Evolutionary conservation across 2,797 vertebrate species (phyloP).

Genomic region (Galagoides demidoff): DNA sequence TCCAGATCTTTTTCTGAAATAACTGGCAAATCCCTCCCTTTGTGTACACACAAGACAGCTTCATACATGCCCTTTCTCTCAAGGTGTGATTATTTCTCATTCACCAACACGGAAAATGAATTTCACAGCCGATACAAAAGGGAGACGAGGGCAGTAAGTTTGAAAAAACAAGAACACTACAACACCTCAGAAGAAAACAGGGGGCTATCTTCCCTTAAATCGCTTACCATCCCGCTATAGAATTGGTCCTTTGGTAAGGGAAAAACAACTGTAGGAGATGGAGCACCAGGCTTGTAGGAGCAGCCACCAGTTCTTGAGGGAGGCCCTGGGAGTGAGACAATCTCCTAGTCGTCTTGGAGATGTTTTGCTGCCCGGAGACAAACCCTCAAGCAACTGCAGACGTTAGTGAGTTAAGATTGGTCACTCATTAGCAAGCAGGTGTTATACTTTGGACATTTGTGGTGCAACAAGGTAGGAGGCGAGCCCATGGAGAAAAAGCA

Average conservation of each 20-base stretch:
- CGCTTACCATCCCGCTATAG: neutral
- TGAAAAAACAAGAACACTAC: neutral
- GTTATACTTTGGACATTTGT: too few relatives aligned
- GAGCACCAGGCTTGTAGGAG: too few relatives aligned
- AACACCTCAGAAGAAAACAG: neutral
- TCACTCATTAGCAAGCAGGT: too few relatives aligned
- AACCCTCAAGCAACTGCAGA: too few relatives aligned
- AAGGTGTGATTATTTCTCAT: neutral
- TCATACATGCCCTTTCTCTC: neutral
- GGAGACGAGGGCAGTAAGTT: neutral
- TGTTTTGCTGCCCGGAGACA: too few relatives aligned
- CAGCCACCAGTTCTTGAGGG: too few relatives aligned
- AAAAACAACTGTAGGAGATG: too few relatives aligned
- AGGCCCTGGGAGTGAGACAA: too few relatives aligned
- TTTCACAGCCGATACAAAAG: neutral
- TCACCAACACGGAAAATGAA: neutral
- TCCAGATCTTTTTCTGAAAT: slow-evolving; percentile 12
- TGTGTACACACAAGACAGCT: neutral
- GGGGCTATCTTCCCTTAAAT: neutral
- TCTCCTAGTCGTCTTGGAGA: too few relatives aligned
- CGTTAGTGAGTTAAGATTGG: too few relatives aligned
- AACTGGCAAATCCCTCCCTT: neutral
- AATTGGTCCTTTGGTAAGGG: neutral
- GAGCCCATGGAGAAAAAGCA: too few relatives aligned
- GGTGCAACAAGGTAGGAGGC: too few relatives aligned